A percentile compares a stretch with the other conserved stretches of the same genome.
phyloP scores from a whole-genome alignment of 2,888 invertebrate species.

The Gastracanthus pulcherrimus region DNA sequence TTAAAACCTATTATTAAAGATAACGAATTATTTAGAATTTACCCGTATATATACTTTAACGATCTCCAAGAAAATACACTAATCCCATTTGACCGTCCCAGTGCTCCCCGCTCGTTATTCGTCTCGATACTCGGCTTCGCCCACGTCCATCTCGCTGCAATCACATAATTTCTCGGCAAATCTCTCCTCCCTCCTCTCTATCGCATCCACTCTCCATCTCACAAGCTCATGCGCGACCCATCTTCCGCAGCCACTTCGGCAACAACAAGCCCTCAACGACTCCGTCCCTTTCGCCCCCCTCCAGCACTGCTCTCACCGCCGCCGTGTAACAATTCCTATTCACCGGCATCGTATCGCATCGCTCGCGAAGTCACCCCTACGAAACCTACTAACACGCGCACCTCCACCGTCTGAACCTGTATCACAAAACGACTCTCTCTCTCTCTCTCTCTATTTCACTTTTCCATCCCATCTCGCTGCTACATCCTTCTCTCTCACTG shows the following conservation, averaged over 20 bases:
- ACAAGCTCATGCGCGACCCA: background rate
- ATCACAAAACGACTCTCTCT: conserved; percentile 5
- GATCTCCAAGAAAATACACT: no score
- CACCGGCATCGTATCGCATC: background rate
- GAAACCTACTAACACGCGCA: background rate
- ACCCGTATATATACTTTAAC: no score
- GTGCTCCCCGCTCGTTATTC: no score
- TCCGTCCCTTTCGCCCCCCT: background rate
- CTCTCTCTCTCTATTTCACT: conserved; percentile 30
- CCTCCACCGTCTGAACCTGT: background rate
- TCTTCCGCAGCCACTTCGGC: background rate
- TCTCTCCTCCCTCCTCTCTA: background rate
- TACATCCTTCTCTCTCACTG: no score
- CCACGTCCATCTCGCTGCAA: background rate
- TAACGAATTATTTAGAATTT: no score
- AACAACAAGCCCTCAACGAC: background rate
- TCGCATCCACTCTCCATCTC: background rate
- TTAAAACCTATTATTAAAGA: no score
- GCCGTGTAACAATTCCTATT: conserved; percentile 6
- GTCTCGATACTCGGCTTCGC: no score
- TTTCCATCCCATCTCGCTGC: conserved; percentile 19
- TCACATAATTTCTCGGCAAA: background rate
- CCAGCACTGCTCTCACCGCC: background rate
- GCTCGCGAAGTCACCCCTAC: background rate
- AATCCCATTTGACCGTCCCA: no score